Percentiles rank a stretch among this genome's conserved stretches.
Conservation (phyloP, 2,113 vertebrate genomes). For the Dicerorhinus sumatrensis region DNA sequence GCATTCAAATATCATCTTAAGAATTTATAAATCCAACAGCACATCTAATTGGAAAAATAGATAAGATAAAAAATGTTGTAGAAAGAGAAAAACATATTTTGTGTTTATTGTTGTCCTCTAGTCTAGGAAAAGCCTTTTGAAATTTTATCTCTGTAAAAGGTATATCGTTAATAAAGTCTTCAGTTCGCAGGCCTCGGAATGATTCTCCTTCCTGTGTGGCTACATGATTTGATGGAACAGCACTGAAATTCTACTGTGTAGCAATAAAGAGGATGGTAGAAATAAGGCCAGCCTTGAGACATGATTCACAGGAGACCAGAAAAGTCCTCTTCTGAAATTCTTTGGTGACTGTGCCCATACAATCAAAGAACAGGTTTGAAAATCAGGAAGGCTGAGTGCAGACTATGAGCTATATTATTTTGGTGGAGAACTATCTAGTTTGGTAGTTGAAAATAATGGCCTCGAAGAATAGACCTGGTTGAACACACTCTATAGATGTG, state of each 20-base stretch:
- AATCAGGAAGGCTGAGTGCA: not conserved
- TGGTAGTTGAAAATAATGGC: not conserved
- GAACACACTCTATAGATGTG: not conserved
- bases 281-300: not conserved
- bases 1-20: constrained; percentile 59
- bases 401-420: not conserved
- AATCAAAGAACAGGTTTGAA: not conserved
- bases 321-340: not conserved
- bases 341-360: not conserved
- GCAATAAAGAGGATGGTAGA: not conserved
- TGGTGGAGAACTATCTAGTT: not conserved
- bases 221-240: not conserved
- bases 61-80: constrained; percentile 59
- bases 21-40: constrained; percentile 70
- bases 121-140: constrained; percentile 49
- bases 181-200: not conserved
- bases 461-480: not conserved
- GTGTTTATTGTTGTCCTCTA: constrained; percentile 41
- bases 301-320: not conserved
- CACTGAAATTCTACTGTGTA: constrained; percentile 13
- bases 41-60: constrained; percentile 77
- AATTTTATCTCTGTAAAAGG: constrained; percentile 21
- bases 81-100: constrained; percentile 63
- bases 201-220: not conserved
- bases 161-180: not conserved